A percentile compares a stretch with the other conserved stretches of the same genome.
These are phyloP conservation scores for Calonectris borealis DNA, from an alignment of 2,113 vertebrate species.

Conservation along the genomic window DNA sequence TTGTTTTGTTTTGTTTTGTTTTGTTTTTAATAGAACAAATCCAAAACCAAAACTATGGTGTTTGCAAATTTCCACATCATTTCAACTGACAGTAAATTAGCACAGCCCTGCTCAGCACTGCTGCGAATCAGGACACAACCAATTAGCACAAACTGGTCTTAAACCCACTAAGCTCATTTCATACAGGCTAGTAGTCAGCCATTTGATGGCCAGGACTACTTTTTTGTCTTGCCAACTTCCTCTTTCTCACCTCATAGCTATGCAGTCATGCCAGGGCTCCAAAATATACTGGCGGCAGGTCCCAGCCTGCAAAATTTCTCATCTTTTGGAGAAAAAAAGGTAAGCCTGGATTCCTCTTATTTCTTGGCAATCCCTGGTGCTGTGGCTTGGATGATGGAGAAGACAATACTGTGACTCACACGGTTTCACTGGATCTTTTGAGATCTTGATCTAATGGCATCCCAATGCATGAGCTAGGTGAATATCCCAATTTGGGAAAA, in stretches of 20 bases:
- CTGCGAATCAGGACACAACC: background rate
- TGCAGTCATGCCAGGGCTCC: background rate
- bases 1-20: background rate
- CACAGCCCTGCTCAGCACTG: background rate
- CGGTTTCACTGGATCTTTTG: background rate
- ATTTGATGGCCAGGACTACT: background rate
- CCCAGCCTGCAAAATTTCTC: background rate
- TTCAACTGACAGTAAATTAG: background rate
- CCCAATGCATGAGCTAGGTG: background rate
- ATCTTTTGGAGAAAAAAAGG: background rate
- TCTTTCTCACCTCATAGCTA: background rate
- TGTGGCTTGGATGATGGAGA: background rate
- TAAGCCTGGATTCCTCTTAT: background rate
- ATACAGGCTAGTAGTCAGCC: background rate
- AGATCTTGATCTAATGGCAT: background rate
- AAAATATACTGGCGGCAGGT: background rate
- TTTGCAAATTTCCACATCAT: background rate
- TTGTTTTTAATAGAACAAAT: background rate
- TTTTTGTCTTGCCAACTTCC: background rate
- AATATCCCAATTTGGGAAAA: background rate
- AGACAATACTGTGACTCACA: background rate
- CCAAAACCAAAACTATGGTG: background rate
- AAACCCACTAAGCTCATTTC: background rate
- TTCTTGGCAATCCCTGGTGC: background rate
- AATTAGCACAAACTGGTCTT: background rate